phyloP scores from a whole-genome alignment of 1,140 invertebrate genomes.

The Papilio xuthus region DNA sequence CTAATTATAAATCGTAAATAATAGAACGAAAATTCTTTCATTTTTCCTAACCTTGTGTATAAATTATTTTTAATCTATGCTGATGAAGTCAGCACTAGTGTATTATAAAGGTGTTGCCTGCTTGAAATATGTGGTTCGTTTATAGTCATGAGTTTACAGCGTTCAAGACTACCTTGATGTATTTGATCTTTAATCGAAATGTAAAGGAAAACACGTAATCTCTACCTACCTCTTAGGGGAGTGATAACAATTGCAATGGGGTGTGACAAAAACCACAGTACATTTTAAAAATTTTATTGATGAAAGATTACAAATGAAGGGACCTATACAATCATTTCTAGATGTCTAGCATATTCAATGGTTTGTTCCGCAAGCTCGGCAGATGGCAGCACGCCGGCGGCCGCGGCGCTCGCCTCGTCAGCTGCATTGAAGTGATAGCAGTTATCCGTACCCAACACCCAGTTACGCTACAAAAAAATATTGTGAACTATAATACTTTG shows the following conservation, averaged over 20 bases:
- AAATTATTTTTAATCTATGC: too few relatives aligned
- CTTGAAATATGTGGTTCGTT: too few relatives aligned
- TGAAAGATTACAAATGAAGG: constrained; percentile 3
- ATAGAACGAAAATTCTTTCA: not conserved
- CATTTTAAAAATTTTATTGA: constrained; percentile 9
- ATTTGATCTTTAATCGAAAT: too few relatives aligned
- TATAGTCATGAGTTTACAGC: too few relatives aligned
- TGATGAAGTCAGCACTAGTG: too few relatives aligned
- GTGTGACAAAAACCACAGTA: not conserved
- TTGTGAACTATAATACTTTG: constrained; percentile 36
- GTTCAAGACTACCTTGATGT: not conserved
- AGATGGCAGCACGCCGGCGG: constrained; percentile 93
- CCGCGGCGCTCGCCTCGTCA: constrained; percentile 90
- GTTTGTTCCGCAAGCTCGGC: constrained; percentile 94
- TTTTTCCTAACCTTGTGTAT: not conserved
- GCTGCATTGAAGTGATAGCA: constrained; percentile 90
- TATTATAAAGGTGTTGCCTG: too few relatives aligned
- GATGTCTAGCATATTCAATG: constrained; percentile 98
- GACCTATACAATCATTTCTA: constrained; percentile 99
- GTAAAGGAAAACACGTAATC: too few relatives aligned
- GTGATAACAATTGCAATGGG: too few relatives aligned
- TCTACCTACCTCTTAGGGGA: too few relatives aligned
- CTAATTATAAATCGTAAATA: not conserved
- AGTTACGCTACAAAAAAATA: constrained; percentile 83
- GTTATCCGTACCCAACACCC: constrained; percentile 90